phyloP scores from a whole-genome alignment of 2,888 invertebrate species.

The Horisme vitalbata region DNA sequence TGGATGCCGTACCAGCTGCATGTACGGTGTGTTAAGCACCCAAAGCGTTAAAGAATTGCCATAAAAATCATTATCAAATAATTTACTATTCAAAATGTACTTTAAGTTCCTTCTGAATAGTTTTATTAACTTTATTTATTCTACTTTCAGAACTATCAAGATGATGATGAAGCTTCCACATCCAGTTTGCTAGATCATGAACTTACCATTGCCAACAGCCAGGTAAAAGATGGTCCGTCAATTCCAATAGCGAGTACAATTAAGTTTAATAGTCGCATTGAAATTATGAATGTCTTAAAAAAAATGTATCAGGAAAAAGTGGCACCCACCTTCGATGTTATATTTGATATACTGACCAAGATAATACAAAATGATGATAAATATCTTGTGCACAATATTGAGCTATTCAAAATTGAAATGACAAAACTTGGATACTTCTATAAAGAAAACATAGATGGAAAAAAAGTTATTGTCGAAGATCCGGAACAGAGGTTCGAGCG shows the following conservation, averaged over 20 bases:
- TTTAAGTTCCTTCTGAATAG: no score
- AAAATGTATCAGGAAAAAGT: conserved; percentile 13
- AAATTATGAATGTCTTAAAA: conserved; percentile 23
- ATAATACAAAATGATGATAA: conserved; percentile 21
- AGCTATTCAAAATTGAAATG: conserved; percentile 32
- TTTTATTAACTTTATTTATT: no score
- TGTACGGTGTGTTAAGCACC: no score
- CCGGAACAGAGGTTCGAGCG: conserved; percentile 52
- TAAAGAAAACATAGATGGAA: conserved; percentile 33
- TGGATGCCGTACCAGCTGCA: no score
- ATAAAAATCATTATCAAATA: no score
- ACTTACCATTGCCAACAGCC: no score
- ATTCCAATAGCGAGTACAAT: background rate
- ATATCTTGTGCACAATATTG: background rate
- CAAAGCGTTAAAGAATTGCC: no score
- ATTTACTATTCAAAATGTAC: no score
- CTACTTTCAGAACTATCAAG: no score
- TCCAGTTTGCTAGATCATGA: no score
- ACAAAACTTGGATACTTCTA: conserved; percentile 40
- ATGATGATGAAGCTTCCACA: background rate
- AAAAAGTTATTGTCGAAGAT: conserved; percentile 48
- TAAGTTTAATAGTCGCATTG: conserved; percentile 10
- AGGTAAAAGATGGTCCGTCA: background rate
- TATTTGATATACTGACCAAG: conserved; percentile 12
- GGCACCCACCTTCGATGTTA: conserved; percentile 6